A percentile compares a stretch with the other conserved stretches of the same genome.
These are phyloP conservation scores for Procavia capensis DNA, from an alignment of 2,113 vertebrate species.

Conservation along the genomic window DNA sequence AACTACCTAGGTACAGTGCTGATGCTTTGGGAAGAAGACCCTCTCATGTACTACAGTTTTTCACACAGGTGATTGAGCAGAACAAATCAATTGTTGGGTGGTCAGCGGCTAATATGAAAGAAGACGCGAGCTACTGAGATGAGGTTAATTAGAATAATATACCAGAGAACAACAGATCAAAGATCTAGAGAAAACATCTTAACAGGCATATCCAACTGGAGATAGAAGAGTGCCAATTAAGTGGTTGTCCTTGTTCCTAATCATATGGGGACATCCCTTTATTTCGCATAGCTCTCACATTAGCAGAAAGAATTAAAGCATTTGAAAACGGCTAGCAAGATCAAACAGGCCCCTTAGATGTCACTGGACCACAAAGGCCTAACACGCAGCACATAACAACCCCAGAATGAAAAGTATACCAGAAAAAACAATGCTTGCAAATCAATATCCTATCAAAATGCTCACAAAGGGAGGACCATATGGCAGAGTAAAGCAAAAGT, in stretches of 20 bases:
- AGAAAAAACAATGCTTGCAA: not conserved
- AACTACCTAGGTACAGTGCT: slow-evolving; percentile 61
- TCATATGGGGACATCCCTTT: slow-evolving; percentile 17
- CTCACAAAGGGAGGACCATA: fast-evolving
- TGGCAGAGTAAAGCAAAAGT: fast-evolving
- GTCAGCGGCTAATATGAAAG: slow-evolving; percentile 82
- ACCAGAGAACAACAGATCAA: slow-evolving; percentile 71
- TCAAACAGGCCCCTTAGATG: not conserved
- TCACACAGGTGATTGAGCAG: slow-evolving; percentile 78
- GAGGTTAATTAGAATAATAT: slow-evolving; percentile 68
- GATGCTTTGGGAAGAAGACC: slow-evolving; percentile 26
- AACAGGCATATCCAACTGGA: slow-evolving; percentile 28
- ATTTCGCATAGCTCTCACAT: not conserved
- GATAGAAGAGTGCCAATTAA: slow-evolving; percentile 42
- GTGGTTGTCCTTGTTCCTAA: slow-evolving; percentile 1
- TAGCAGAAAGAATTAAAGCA: not conserved
- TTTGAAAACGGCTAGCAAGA: not conserved
- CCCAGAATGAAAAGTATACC: not conserved
- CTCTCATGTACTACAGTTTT: not conserved
- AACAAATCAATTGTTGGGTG: slow-evolving; percentile 81
- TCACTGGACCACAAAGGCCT: not conserved
- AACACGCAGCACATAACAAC: not conserved
- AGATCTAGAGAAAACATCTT: slow-evolving; percentile 64
- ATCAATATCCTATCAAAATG: not conserved
- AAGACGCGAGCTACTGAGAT: slow-evolving; percentile 73